Conservation (phyloP, 2,113 vertebrate species). For the Nannospalax galili region DNA sequence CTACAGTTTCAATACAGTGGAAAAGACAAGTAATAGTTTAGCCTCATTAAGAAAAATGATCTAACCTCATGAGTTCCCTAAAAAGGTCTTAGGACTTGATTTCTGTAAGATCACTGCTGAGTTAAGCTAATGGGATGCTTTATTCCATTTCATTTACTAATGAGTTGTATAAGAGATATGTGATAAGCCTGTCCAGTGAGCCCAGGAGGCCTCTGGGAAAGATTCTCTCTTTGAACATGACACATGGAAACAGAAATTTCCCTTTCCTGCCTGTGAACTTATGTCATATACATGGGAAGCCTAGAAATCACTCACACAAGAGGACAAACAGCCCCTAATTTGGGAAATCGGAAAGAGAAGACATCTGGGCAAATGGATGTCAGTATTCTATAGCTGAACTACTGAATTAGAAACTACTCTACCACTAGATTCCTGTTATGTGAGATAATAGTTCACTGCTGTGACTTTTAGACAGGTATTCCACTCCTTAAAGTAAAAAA, state of each 20-base stretch:
- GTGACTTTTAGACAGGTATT: constrained; percentile 11
- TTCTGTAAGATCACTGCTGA: background rate
- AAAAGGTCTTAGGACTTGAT: background rate
- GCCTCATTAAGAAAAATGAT: background rate
- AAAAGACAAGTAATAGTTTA: background rate
- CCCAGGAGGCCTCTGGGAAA: background rate
- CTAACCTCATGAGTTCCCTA: background rate
- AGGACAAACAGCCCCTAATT: background rate
- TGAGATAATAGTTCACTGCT: background rate
- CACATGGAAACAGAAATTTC: background rate
- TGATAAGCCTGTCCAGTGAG: background rate
- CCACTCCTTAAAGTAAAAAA: background rate
- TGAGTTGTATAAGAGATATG: background rate
- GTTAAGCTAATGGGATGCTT: background rate
- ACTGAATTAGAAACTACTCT: background rate
- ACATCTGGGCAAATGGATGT: background rate
- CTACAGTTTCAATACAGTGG: background rate
- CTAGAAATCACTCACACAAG: background rate
- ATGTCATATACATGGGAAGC: background rate
- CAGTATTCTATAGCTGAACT: background rate
- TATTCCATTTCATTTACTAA: background rate
- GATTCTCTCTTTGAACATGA: constrained; percentile 4
- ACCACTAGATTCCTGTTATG: background rate
- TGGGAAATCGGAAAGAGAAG: constrained; percentile 22
- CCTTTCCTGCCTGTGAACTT: background rate